Base-by-base conservation (phyloP, 2,113 vertebrate species). In the Poecile atricapillus region DNA sequence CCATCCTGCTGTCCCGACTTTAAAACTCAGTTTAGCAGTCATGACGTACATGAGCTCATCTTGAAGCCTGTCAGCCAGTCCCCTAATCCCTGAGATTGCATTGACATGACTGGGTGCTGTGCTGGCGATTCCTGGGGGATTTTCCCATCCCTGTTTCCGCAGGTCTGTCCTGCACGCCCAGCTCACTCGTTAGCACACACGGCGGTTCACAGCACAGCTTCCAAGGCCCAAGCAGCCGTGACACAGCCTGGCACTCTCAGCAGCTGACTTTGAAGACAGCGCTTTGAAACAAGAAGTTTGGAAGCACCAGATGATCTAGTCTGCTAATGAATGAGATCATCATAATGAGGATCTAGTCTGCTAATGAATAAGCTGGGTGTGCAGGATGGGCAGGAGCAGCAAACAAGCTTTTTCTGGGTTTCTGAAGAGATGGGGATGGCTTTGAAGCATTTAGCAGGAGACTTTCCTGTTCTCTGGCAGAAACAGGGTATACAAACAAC, bases 301-400 rank as follows among this genome's bases (percentile, higher is more conserved):
- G 92, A 89, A 92, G 73, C 60, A 90, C 60, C 83, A 83, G 83
- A 86, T 89, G 92, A 96, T 92, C 94, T 73, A 65, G 37, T 67
- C 86, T 91, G 76, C 90, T 93, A 90, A 95, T 77, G 63, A 94
- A 90, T 83, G 80, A 92, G 85, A 94, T 85, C 85, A 82, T 82
- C 93, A 16, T 89, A 94, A 91, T 46, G 73, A 85, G 31, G 71
- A 92, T 94, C 80, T 68, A 73, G 71, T 77, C 88, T 79, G 79
- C 56, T 92, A 86, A 95, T 67, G 71, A 94, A 74, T 86, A 56
- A 64, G 71, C 49, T 47, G 47, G 27, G 47, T 88, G 60, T 43
- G 80, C 2, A 14, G 47, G 71, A 80, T 41, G 35, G 70, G 50
- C 87, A 87, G 82, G 39, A 95, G 67, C 33, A 70, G 70, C 33